phyloP scores from a whole-genome alignment of 2,797 vertebrate species.

The Pogonophryne albipinna region DNA sequence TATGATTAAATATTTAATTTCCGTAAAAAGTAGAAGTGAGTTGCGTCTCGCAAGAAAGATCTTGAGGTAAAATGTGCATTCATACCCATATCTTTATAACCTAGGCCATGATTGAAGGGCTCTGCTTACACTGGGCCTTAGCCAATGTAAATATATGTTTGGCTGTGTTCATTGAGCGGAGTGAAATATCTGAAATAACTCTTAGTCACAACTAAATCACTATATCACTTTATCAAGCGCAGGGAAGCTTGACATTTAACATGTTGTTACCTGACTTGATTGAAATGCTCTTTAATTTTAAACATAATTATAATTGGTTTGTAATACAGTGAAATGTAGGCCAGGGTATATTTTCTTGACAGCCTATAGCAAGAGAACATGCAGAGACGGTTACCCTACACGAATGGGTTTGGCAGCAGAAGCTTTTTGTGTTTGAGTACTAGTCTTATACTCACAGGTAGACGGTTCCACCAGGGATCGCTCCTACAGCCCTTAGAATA shows the following conservation, averaged over 20 bases:
- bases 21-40: conserved; percentile 21
- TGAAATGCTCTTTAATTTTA: not conserved
- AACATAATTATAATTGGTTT: not conserved
- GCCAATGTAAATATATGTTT: conserved; percentile 57
- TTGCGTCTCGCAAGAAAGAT: conserved; percentile 23
- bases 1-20: conserved; percentile 36
- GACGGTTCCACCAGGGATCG: conserved; percentile 49
- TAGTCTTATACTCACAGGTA: conserved; percentile 56
- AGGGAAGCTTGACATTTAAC: not conserved
- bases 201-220: conserved; percentile 33
- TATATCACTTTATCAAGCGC: conserved; percentile 9
- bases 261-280: conserved; percentile 1
- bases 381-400: conserved; percentile 39
- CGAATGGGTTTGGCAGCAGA: conserved; percentile 23
- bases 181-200: conserved; percentile 50
- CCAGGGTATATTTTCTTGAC: conserved; percentile 10
- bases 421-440: conserved; percentile 53
- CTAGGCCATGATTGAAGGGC: conserved; percentile 30
- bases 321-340: not conserved
- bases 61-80: conserved; percentile 35
- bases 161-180: conserved; percentile 37
- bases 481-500: conserved; percentile 32
- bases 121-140: conserved; percentile 23
- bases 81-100: conserved; percentile 45
- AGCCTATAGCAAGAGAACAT: conserved; percentile 20